Evolutionary conservation across 2,797 vertebrate genomes (phyloP), one percentile per base, ranked within the genome.

Genomic region (Lemur catta): DNA sequence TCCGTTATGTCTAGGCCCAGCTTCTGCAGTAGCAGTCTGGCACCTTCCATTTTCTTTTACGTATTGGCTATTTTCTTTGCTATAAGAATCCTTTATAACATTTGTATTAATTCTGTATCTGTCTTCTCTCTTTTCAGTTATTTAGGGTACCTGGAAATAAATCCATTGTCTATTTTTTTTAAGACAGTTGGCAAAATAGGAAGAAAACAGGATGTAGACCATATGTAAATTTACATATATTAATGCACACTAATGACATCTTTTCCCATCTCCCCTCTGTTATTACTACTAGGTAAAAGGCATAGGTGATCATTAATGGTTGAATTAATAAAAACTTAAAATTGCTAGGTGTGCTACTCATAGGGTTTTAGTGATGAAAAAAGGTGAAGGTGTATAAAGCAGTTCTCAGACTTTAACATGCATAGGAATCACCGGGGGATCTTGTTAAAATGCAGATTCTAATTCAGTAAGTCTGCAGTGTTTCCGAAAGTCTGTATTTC

Each of bases 161-260:
- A 93, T 91, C 71, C 35, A 80, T 57, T 97, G 79, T 93, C 78
- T 30, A 3, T 84, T 93, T 96, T 96, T 61, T 72, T 61, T 57
- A 89, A 92, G 91, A 90, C 4, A 28, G 41, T 55, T 30, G 61
- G 8, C 84, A 69, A 91, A 85, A 75, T 18, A 84, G 46, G 71
- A 92, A 81, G 79, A 90, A 91, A 93, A 84, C 14, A 93, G 38
- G 20, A 76, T 94, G 28, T 80, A 88, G 86, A 71, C 33, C 48
- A 17, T 48, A 71, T 82, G 22, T 80, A 87, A 92, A 95, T 94
- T 76, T 92, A 72, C 72, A 71, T 95, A 95, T 88, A 93, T 89
- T 71, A 89, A 89, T 65, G 26, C 28, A 89, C 22, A 79, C 18
- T 59, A 41, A 48, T 71, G 61, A 48, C 55, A 55, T 91, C n/a